phyloP scores from a whole-genome alignment of 1,140 invertebrate genomes.

The Zaprionus vittiger region DNA sequence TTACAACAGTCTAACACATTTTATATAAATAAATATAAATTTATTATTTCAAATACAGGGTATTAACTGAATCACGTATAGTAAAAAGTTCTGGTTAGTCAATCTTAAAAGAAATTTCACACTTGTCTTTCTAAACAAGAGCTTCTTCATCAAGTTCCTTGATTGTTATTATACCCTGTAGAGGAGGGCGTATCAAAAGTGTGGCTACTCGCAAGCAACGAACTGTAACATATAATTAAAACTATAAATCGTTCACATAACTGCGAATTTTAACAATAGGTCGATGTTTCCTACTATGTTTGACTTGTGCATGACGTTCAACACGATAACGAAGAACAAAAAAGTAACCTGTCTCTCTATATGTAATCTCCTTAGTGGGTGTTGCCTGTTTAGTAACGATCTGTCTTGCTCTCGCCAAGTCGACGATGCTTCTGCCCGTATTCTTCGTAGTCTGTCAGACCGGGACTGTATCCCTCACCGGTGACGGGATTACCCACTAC shows the following conservation, averaged over 20 bases:
- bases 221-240: not conserved
- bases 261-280: not conserved
- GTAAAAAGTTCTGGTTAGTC: no score
- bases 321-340: not conserved
- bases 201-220: not conserved
- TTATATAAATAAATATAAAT: no score
- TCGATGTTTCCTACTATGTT: not conserved
- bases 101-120: no score
- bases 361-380: not conserved
- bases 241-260: not conserved
- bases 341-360: not conserved
- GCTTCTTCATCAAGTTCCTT: not conserved
- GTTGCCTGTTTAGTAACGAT: not conserved
- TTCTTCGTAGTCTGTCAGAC: constrained; percentile 17
- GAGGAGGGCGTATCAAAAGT: not conserved
- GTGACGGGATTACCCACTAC: constrained; percentile 85
- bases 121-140: not conserved
- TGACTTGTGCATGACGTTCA: not conserved
- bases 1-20: no score
- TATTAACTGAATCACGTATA: no score
- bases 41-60: no score
- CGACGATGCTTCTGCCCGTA: not conserved
- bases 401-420: not conserved
- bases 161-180: not conserved
- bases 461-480: constrained; percentile 81